phyloP scores from a whole-genome alignment of 1,140 invertebrate species.

The Hesperophylax magnus region DNA sequence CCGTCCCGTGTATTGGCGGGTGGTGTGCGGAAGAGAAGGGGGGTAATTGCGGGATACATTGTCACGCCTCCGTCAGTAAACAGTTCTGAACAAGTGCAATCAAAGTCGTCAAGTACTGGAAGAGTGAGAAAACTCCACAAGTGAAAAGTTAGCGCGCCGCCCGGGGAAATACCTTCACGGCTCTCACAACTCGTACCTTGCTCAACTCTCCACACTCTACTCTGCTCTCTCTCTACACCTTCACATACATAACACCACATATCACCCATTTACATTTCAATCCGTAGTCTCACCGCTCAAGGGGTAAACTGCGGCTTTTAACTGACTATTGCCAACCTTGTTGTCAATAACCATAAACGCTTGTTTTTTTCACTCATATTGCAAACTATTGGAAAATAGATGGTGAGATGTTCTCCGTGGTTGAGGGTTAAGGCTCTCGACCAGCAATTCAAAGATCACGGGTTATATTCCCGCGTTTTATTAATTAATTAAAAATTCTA shows the following conservation, averaged over 20 bases:
- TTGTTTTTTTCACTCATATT: no score
- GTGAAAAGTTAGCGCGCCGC: slow-evolving; percentile 34
- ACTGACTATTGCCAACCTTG: no score
- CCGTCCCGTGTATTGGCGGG: not conserved
- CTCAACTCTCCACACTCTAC: not conserved
- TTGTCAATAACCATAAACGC: no score
- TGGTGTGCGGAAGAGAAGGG: not conserved
- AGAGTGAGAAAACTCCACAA: slow-evolving; percentile 45
- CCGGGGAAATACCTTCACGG: not conserved
- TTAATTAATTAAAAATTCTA: no score
- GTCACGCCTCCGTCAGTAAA: slow-evolving; percentile 24
- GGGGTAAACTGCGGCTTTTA: not conserved
- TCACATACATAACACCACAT: not conserved
- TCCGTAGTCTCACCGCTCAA: not conserved
- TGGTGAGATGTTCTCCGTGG: no score
- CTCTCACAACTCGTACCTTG: not conserved
- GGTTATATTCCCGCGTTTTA: no score
- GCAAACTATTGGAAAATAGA: no score
- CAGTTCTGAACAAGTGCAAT: slow-evolving; percentile 54
- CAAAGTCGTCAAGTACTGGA: slow-evolving; percentile 55
- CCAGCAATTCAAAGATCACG: no score
- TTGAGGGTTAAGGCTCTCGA: no score
- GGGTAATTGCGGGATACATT: slow-evolving; percentile 22
- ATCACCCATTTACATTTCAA: not conserved
- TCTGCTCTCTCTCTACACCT: no score